These are phyloP conservation scores for Agrotis clavis DNA, from an alignment of 2,888 invertebrate species.

Conservation along the genomic window DNA sequence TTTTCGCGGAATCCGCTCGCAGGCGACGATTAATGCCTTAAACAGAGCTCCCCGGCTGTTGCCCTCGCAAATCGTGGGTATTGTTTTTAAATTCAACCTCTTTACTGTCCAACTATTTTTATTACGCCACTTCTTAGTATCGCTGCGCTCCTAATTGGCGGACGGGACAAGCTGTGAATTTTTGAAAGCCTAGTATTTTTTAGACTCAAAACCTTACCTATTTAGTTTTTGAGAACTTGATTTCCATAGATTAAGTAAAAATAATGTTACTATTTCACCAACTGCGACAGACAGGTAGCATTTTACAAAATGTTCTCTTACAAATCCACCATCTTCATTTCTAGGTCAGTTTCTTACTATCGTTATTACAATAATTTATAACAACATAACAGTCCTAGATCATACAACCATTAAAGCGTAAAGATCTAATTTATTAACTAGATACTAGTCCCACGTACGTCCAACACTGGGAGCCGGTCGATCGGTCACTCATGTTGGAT, in stretches of 20 bases:
- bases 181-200: constrained; percentile 13
- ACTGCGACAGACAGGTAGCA: too few relatives aligned
- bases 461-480: constrained; percentile 68
- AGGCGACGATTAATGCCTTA: constrained; percentile 74
- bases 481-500: constrained; percentile 69
- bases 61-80: constrained; percentile 66
- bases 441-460: constrained; percentile 44
- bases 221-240: background rate
- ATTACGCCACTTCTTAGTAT: constrained; percentile 68
- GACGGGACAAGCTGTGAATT: constrained; percentile 60
- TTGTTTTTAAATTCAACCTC: constrained; percentile 70
- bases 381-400: constrained; percentile 2
- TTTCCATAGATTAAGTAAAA: background rate
- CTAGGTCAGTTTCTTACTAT: constrained; percentile 4
- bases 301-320: background rate
- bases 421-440: constrained; percentile 11
- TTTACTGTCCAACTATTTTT: constrained; percentile 58
- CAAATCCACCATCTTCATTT: background rate
- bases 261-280: too few relatives aligned
- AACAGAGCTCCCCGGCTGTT: constrained; percentile 64
- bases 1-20: constrained; percentile 69
- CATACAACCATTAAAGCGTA: background rate
- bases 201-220: constrained; percentile 11
- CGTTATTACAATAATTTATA: constrained; percentile 19
- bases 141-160: constrained; percentile 70